Evolutionary conservation across 2,888 invertebrate genomes (phyloP), one percentile per base, ranked within the genome.

Genomic region (Trilocha varians): DNA sequence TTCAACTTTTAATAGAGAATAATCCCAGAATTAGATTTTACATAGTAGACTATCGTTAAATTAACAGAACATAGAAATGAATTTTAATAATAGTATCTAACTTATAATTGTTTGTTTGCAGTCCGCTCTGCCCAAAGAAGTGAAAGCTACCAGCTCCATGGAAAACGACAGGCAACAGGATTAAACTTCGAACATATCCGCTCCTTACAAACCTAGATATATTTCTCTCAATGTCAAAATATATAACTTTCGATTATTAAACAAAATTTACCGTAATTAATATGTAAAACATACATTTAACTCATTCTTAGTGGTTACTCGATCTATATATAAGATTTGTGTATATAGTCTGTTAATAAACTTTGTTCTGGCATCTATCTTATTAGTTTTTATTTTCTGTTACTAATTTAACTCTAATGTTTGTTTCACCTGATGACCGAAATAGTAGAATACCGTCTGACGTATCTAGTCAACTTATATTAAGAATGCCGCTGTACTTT

Each of bases 141-240:
- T 80, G 48, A 85, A 85, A 65, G 75, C 82, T 38, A 73, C 62
- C 55, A 70, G 72, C 50, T 70, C 76, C 48, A 64, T 63, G 11
- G 84, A 84, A 59, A 84, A 84, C 50, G 80, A 83, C 59, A 70
- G 83, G 64, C 83, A 77, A 62, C 79, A 77, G 51, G 79, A 82
- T 50, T 83, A 75, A 71, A 56, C 51, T 40, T 43, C 43, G 45
- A 57, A 52, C 59, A 60, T 55, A 64, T 61, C 69, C 54, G 53
- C 57, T 57, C 55, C 49, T 57, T 60, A 47, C 60, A 57, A 59
- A 53, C 49, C 58, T 60, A 69, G 59, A 59, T 47, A 54, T 62
- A 70, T 60, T 65, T 62, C 52, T 59, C 49, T 60, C 72, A 70
- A 64, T 73, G 71, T 76, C 77, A 67, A 63, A 57, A 63, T 62